phyloP scores from a whole-genome alignment of 1,140 invertebrate genomes.

The Nasonia vitripennis region DNA sequence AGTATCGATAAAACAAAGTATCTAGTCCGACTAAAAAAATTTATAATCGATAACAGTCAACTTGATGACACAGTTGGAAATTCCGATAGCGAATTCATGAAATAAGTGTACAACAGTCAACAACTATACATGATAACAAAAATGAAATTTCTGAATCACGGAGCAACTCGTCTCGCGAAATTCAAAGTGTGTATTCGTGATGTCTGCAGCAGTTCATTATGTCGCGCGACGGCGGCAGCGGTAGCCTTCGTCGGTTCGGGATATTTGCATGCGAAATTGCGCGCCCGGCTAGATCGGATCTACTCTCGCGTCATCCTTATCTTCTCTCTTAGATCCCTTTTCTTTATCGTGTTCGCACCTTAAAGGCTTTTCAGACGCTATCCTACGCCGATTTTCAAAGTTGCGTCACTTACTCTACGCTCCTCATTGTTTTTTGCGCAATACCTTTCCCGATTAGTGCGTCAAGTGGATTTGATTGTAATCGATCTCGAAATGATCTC shows the following conservation, averaged over 20 bases:
- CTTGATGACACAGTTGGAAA: too few relatives aligned
- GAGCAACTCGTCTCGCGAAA: not conserved
- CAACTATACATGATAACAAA: not conserved
- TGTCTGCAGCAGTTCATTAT: slow-evolving; percentile 8
- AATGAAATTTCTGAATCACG: not conserved
- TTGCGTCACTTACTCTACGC: not conserved
- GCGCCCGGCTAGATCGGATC: slow-evolving; percentile 5
- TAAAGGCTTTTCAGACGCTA: not conserved
- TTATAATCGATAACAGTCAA: too few relatives aligned
- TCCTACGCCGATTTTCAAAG: not conserved
- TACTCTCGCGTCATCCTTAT: slow-evolving; percentile 15
- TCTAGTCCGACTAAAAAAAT: too few relatives aligned
- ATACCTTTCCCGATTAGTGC: not conserved
- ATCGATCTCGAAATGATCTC: not conserved
- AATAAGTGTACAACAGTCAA: too few relatives aligned
- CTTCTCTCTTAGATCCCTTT: slow-evolving; percentile 1
- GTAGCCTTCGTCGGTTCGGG: not conserved
- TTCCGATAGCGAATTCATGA: too few relatives aligned
- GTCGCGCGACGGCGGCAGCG: not conserved
- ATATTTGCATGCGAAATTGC: slow-evolving; percentile 40
- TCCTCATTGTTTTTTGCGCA: not conserved
- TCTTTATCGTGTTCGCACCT: not conserved
- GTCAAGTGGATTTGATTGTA: not conserved
- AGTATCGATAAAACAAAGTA: too few relatives aligned
- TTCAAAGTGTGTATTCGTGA: slow-evolving; percentile 2